Evolutionary conservation across 2,113 vertebrate species (phyloP), one percentile per base, ranked within the genome.

Genomic region (Ceyx melanurus): DNA sequence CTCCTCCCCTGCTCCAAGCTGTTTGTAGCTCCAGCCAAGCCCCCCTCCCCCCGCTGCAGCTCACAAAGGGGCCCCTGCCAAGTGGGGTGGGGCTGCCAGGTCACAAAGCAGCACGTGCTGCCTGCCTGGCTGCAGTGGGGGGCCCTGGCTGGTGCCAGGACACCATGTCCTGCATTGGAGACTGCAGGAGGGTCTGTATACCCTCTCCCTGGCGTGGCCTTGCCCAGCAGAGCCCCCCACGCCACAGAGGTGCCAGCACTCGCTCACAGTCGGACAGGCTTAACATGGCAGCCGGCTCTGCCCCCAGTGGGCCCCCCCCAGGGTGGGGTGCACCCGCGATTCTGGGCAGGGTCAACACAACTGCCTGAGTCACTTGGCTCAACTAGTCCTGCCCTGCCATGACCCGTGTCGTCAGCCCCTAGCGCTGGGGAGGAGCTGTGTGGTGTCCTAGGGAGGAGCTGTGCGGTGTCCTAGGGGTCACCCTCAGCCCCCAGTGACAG

Each of bases 311-410:
- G 15, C 60, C 92, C 60, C 43, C 64, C 45, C 4, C 45, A 77
- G 87, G 82, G 91, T 78, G 82, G 92, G 78, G 95, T 82, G 85
- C 51, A 1, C 82, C 74, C 51, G 12, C 1, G 31, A 53, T 4
- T 62, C 80, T 88, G 91, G 94, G 95, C 92, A 94, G 95, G 91
- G 94, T 95, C 94, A 94, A 92, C 56, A 7, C 56, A 83, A 31
- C 14, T 0, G 88, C 83, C 91, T 94, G 95, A 96, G 92, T 95
- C 95, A 96, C 92, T 95, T 83, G 95, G 95, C 91, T 25, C 8
- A 1, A 22, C 11, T 1, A 0, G 68, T 77, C 42, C 65, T 92
- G 92, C 81, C 92, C 92, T 4, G 42, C 76, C 28, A 0, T 45
- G 83, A 90, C 86, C 86, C 13, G 43, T 80, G 86, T 76, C 0